Evolutionary conservation across 2,797 vertebrate genomes (phyloP).

Genomic region (Danio choprae): DNA sequence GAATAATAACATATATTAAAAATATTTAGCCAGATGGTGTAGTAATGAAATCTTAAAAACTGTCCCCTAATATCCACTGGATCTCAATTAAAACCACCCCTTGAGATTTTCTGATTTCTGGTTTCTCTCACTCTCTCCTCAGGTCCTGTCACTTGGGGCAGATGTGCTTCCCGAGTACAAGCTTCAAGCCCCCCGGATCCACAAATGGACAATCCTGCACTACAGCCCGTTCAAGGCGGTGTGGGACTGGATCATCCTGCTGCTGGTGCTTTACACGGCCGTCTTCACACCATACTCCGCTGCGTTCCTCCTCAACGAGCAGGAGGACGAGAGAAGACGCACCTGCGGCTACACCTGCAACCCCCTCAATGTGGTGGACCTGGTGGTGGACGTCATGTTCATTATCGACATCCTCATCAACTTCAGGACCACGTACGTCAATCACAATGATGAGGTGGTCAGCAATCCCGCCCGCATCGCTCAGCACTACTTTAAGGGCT

Average conservation of each 20-base stretch:
- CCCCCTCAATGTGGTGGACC: slow-evolving; percentile 95
- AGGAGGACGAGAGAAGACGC: slow-evolving; percentile 85
- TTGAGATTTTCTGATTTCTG: neutral
- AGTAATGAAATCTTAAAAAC: neutral
- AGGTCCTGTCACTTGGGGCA: slow-evolving; percentile 96
- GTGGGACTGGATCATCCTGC: slow-evolving; percentile 98
- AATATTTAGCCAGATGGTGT: no score
- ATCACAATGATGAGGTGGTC: slow-evolving; percentile 96
- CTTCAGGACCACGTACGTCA: slow-evolving; percentile 98
- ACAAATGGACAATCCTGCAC: slow-evolving; percentile 97
- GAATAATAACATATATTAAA: no score
- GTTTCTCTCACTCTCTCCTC: neutral
- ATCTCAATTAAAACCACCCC: neutral
- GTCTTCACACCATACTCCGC: slow-evolving; percentile 97
- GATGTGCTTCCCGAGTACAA: slow-evolving; percentile 98
- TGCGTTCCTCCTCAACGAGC: slow-evolving; percentile 94
- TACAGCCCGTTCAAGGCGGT: slow-evolving; percentile 99
- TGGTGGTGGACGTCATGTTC: slow-evolving; percentile 99
- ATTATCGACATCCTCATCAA: slow-evolving; percentile 98
- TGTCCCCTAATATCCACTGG: neutral
- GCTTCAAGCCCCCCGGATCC: slow-evolving; percentile 94
- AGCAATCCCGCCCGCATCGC: slow-evolving; percentile 94
- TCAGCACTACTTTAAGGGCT: slow-evolving; percentile 98
- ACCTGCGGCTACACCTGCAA: slow-evolving; percentile 94
- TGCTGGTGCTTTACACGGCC: slow-evolving; percentile 98